Evolutionary conservation across 2,888 invertebrate genomes (phyloP).

Genomic region (Drosophila tanythrix): DNA sequence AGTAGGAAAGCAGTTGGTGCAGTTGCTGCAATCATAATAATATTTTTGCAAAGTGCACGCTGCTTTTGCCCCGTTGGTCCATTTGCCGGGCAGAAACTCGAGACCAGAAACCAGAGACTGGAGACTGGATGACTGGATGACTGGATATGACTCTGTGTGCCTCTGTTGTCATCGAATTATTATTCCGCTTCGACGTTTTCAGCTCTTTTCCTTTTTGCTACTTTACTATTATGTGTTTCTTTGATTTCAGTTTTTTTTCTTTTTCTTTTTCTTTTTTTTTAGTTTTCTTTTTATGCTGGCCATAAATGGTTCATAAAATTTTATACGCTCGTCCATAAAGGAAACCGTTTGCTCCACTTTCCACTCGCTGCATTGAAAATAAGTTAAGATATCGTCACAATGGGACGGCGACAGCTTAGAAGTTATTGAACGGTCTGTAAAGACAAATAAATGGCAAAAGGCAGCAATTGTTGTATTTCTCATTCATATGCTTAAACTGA

Average conservation of each 20-base stretch:
- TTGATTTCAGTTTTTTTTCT: constrained; percentile 58
- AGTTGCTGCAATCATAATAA: constrained; percentile 63
- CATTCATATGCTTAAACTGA: constrained; percentile 18
- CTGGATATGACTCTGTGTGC: constrained; percentile 29
- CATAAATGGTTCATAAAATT: constrained; percentile 73
- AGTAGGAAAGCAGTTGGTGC: constrained; percentile 42
- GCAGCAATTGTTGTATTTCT: constrained; percentile 35
- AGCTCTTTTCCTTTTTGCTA: constrained; percentile 63
- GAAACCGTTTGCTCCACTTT: constrained; percentile 70
- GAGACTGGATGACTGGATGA: constrained; percentile 36
- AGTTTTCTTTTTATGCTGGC: constrained; percentile 42
- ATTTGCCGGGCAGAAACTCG: constrained; percentile 4
- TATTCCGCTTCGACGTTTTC: constrained; percentile 67
- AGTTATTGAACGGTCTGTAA: constrained; percentile 43
- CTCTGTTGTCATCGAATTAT: constrained; percentile 67
- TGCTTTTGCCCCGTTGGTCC: constrained; percentile 26
- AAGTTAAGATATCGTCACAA: constrained; percentile 38
- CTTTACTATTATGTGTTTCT: constrained; percentile 71
- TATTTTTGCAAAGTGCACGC: constrained; percentile 61
- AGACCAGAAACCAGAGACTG: constrained; percentile 5
- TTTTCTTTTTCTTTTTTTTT: neutral
- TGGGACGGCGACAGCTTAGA: constrained; percentile 32
- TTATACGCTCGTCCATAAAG: constrained; percentile 70
- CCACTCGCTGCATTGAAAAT: constrained; percentile 56
- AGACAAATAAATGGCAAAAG: constrained; percentile 30